Evolutionary conservation across 2,797 vertebrate species (phyloP), one percentile per base, ranked within the genome.

Genomic region (Centropyge bicolor): DNA sequence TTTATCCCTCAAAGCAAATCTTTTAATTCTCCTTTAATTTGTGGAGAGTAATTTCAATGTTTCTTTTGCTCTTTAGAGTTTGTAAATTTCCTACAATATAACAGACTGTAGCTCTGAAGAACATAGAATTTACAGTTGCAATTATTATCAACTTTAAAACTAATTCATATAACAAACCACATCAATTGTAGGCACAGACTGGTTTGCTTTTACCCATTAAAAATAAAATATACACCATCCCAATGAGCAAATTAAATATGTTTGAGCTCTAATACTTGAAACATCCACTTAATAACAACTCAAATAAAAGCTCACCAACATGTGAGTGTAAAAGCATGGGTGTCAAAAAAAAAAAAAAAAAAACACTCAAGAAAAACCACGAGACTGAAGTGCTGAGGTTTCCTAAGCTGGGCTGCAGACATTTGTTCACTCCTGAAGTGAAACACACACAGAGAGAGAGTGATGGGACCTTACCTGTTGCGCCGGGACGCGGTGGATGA

Each of bases 391-490:
- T 27, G 46, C n/a, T 67, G 52, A 49, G 43, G 66, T 11, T 63
- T 68, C 6, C 2, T 27, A 11, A 79, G n/a, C 35, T 14, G n/a
- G 65, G 48, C 13, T 59, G 73, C 78, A 78, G 19, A 3, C 82
- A 45, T 72, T 31, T 31, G 27, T 31, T 69, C 76, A 83, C 77
- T 68, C 55, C 52, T 61, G 56, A 78, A 48, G 74, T 31, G 6
- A 27, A 46, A 74, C 55, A 20, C 13, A 6, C 48, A 36, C 73
- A 67, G 6, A 71, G 8, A 40, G 59, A 46, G 36, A 45, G 54
- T 11, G 60, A 52, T 27, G 86, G 85, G 86, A 80, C 76, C 92
- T 92, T 94, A 95, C 94, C 94, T 95, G 93, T 94, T 93, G 93
- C 89, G 87, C 79, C 43, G 88, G 79, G 84, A 72, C 60, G 87